These are phyloP conservation scores for Penaeus monodon DNA, from an alignment of 2,888 invertebrate species.

Conservation along the genomic window DNA sequence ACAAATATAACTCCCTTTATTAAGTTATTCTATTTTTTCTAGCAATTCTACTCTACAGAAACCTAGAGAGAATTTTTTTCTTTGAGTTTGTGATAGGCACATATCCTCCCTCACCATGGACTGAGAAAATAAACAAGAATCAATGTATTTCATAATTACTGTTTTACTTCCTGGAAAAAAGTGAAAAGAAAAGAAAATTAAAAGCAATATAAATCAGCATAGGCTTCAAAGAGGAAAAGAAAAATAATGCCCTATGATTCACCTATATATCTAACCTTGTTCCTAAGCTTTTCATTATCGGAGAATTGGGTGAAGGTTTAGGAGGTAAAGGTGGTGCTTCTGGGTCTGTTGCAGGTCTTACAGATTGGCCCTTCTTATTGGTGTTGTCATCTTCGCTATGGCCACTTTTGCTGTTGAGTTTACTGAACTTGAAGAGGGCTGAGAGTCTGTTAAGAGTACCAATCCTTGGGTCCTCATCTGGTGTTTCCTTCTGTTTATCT, in stretches of 20 bases:
- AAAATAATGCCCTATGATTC: no score
- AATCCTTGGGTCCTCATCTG: slow-evolving; percentile 51
- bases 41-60: no score
- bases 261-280: slow-evolving; percentile 56
- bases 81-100: no score
- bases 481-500: slow-evolving; percentile 8
- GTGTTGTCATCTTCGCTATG: slow-evolving; percentile 26
- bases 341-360: not conserved
- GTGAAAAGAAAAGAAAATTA: not conserved
- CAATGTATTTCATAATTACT: no score
- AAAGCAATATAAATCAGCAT: no score
- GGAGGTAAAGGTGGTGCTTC: slow-evolving; percentile 62
- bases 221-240: no score
- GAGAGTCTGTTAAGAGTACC: slow-evolving; percentile 59
- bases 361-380: not conserved
- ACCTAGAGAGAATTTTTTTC: no score
- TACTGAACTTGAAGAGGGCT: slow-evolving; percentile 61
- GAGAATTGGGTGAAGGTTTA: slow-evolving; percentile 60
- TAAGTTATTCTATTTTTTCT: not conserved
- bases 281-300: slow-evolving; percentile 61
- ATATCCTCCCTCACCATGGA: no score
- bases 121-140: no score
- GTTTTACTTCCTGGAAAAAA: not conserved
- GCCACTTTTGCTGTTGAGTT: slow-evolving; percentile 49
- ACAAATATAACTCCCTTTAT: not conserved